phyloP scores from a whole-genome alignment of 1,140 invertebrate genomes.

The Riptortus pedestris region DNA sequence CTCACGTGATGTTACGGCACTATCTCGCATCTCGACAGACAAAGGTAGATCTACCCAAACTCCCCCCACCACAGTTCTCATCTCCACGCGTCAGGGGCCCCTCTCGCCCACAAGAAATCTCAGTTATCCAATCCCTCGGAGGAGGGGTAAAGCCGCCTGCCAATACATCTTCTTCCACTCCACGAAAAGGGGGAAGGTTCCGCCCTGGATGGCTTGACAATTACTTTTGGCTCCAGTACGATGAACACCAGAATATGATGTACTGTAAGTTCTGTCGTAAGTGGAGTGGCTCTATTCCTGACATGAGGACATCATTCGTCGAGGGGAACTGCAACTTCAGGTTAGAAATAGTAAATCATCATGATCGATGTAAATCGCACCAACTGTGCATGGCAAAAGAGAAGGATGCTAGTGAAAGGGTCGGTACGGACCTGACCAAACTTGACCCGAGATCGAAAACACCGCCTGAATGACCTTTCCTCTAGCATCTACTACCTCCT shows the following conservation, averaged over 20 bases:
- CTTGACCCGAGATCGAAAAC: not conserved
- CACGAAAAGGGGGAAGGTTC: conserved; percentile 50
- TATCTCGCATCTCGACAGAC: conserved; percentile 24
- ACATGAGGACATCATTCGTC: conserved; percentile 60
- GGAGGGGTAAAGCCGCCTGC: not conserved
- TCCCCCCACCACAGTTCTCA: conserved; percentile 26
- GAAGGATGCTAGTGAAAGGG: conserved; percentile 27
- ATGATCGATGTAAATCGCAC: conserved; percentile 65
- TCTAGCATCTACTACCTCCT: too few species aligned
- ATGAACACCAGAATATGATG: conserved; percentile 54
- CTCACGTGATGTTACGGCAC: conserved; percentile 25
- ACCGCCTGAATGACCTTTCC: not conserved
- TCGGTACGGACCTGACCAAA: conserved; percentile 3
- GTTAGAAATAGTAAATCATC: conserved; percentile 63
- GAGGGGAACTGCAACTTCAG: conserved; percentile 63
- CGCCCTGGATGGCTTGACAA: conserved; percentile 50
- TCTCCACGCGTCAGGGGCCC: conserved; percentile 26
- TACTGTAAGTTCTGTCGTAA: conserved; percentile 60
- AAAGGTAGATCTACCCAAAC: conserved; percentile 32
- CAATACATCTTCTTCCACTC: conserved; percentile 24
- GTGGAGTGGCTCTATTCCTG: conserved; percentile 54
- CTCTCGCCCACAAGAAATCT: conserved; percentile 37
- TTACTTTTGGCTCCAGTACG: conserved; percentile 58
- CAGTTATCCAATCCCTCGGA: conserved; percentile 40
- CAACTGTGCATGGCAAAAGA: conserved; percentile 48